Evolutionary conservation across 2,888 invertebrate species (phyloP).

Genomic region (Brachynemurus nebulosus): DNA sequence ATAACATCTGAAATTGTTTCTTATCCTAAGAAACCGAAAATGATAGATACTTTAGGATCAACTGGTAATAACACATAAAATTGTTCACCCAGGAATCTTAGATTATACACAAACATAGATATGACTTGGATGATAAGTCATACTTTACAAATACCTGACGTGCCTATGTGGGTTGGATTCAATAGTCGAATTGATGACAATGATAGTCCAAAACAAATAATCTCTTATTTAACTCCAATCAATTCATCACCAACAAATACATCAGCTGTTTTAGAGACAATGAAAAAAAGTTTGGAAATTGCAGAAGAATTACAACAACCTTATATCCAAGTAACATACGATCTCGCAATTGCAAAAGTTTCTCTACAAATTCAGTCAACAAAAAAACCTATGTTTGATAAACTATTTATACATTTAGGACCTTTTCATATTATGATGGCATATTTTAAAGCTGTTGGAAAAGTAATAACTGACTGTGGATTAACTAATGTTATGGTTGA

Average conservation of each 20-base stretch:
- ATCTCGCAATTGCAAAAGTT: constrained; percentile 17
- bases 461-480: constrained; percentile 21
- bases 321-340: constrained; percentile 20
- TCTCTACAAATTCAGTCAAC: constrained; percentile 3
- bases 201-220: constrained; percentile 12
- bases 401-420: constrained; percentile 11
- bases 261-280: constrained; percentile 21
- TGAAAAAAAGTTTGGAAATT: constrained; percentile 18
- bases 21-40: constrained; percentile 10
- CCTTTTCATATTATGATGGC: constrained; percentile 7
- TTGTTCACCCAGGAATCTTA: neutral
- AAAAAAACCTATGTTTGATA: constrained; percentile 8
- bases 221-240: constrained; percentile 21
- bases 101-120: constrained; percentile 7
- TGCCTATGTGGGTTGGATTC: constrained; percentile 5
- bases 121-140: constrained; percentile 13
- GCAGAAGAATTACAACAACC: constrained; percentile 11
- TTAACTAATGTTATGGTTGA: constrained; percentile 19
- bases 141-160: constrained; percentile 3
- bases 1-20: neutral
- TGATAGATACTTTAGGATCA: constrained; percentile 2
- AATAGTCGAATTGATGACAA: neutral
- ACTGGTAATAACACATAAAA: constrained; percentile 5
- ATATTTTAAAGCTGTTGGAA: constrained; percentile 17
- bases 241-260: constrained; percentile 7